Conservation (phyloP, 2,113 vertebrate species). For the Astatotilapia flaviijosephi region DNA sequence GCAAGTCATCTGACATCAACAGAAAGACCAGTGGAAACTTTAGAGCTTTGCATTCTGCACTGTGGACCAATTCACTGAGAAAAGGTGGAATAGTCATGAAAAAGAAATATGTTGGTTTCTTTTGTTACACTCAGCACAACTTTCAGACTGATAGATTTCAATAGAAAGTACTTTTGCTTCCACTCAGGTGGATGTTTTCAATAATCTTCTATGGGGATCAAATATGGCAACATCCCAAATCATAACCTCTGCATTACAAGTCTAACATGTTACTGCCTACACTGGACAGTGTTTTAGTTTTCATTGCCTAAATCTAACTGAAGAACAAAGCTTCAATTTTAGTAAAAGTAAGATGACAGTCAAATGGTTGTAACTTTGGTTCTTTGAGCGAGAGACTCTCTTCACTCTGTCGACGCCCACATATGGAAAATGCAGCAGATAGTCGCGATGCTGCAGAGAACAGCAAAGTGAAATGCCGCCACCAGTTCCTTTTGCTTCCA, state of each 20-base stretch:
- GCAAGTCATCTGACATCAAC: neutral
- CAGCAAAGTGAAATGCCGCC: fast-evolving
- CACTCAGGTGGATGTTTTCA: neutral
- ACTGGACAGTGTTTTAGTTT: neutral
- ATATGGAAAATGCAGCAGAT: neutral
- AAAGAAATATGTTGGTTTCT: fast-evolving
- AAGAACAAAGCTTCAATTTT: fast-evolving
- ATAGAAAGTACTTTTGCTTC: fast-evolving
- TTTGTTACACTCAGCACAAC: neutral
- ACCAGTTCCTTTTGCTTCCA: neutral
- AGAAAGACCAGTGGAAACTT: neutral
- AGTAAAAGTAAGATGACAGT: neutral
- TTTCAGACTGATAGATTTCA: neutral
- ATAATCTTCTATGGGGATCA: neutral
- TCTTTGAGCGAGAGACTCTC: fast-evolving
- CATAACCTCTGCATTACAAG: neutral
- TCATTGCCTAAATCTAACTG: neutral
- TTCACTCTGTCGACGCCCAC: fast-evolving
- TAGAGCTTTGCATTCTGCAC: neutral
- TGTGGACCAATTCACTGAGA: neutral
- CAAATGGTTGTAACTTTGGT: neutral
- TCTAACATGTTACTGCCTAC: neutral
- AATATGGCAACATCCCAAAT: fast-evolving
- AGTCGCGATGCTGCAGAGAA: neutral
- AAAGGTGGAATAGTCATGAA: neutral